These are phyloP conservation scores for Amphiprion percula DNA, from an alignment of 2,113 vertebrate species.

Conservation along the genomic window DNA sequence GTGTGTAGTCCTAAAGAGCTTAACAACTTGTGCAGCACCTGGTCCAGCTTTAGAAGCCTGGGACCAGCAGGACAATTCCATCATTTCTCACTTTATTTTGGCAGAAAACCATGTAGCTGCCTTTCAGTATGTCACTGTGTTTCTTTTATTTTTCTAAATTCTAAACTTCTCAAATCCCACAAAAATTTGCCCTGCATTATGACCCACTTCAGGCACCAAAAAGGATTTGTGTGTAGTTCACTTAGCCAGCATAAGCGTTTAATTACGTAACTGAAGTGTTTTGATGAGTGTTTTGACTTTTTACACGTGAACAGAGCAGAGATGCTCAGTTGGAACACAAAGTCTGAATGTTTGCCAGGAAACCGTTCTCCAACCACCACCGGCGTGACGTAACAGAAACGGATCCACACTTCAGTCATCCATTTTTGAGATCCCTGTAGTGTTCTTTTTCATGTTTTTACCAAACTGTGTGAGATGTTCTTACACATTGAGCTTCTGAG, in stretches of 20 bases:
- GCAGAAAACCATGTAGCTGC: neutral
- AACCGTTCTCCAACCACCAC: slow-evolving; percentile 13
- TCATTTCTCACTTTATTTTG: neutral
- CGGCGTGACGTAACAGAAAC: neutral
- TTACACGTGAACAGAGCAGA: slow-evolving; percentile 11
- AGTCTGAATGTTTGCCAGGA: slow-evolving; percentile 21
- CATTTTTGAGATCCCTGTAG: neutral
- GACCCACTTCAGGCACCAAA: slow-evolving; percentile 12
- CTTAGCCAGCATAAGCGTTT: slow-evolving; percentile 9
- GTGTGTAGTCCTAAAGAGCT: neutral
- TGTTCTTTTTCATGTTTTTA: neutral
- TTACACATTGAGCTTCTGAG: neutral
- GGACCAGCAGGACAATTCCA: too few species aligned
- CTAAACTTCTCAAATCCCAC: too few species aligned
- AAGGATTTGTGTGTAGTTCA: neutral
- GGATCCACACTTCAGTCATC: neutral
- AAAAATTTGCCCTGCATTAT: neutral
- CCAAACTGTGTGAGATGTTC: neutral
- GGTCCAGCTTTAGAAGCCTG: too few species aligned
- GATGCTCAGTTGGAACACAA: slow-evolving; percentile 2
- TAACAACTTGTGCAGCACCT: too few species aligned
- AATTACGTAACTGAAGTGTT: slow-evolving; percentile 34
- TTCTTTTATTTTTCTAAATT: too few species aligned
- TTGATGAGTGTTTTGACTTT: slow-evolving; percentile 24
- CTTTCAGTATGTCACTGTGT: too few species aligned